A percentile compares a stretch with the other conserved stretches of the same genome.
phyloP scores from a whole-genome alignment of 2,113 vertebrate genomes.

The Fulica atra region DNA sequence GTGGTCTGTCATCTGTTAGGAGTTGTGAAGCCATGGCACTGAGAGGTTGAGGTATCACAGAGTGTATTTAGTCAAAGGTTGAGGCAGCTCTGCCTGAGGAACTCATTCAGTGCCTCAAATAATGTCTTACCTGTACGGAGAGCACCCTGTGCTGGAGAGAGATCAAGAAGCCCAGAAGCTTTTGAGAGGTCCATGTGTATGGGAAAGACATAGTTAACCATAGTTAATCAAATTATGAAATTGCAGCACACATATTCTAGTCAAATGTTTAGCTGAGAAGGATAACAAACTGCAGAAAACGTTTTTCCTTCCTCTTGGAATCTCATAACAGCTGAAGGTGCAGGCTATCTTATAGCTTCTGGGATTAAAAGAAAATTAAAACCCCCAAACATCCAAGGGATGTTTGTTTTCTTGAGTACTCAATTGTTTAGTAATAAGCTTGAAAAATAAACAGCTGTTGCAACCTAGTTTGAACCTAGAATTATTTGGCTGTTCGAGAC shows the following conservation, averaged over 20 bases:
- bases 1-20: not conserved
- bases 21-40: not conserved
- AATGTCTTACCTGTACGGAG: not conserved
- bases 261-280: not conserved
- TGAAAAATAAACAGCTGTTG: not conserved
- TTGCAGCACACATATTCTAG: not conserved
- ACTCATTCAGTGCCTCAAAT: not conserved
- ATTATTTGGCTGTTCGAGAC: not conserved
- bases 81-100: not conserved
- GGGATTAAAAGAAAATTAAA: not conserved
- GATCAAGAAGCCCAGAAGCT: not conserved
- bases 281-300: not conserved
- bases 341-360: not conserved
- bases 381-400: not conserved
- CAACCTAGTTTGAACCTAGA: not conserved
- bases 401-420: not conserved
- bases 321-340: not conserved
- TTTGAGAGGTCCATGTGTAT: not conserved
- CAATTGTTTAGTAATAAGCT: not conserved
- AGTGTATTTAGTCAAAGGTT: not conserved
- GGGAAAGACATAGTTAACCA: not conserved
- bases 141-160: not conserved
- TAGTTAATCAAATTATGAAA: not conserved
- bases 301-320: not conserved
- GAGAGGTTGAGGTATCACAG: not conserved